Conservation (phyloP, 2,888 invertebrate species). For the Perizoma flavofasciatum region DNA sequence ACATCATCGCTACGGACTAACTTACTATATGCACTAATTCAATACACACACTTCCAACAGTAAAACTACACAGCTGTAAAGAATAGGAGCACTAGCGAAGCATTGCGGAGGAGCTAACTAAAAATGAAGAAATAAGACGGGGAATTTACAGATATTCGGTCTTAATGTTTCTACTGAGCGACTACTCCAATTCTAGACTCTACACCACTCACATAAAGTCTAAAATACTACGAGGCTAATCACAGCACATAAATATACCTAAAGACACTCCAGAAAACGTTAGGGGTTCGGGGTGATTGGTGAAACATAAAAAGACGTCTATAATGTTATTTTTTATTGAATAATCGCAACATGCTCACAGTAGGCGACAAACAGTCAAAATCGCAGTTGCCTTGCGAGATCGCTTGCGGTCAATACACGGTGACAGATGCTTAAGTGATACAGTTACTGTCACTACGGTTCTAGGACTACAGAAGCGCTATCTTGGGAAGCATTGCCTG, state of each 20-base stretch:
- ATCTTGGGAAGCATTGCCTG: conserved; percentile 64
- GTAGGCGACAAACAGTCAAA: conserved; percentile 37
- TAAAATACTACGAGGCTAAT: conserved; percentile 45
- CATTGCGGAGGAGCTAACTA: conserved; percentile 77
- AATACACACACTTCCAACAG: conserved; percentile 37
- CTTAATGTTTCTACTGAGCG: conserved; percentile 67
- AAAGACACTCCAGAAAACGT: conserved; percentile 46
- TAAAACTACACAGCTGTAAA: conserved; percentile 44
- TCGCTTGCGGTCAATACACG: conserved; percentile 62
- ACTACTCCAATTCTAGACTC: conserved; percentile 52
- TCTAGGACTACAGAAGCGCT: conserved; percentile 44
- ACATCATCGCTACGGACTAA: conserved; percentile 30
- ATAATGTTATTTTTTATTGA: conserved; percentile 43
- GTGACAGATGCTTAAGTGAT: conserved; percentile 50
- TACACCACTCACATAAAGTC: conserved; percentile 52
- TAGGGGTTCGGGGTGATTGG: conserved; percentile 47
- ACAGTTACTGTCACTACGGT: conserved; percentile 47
- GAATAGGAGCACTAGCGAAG: conserved; percentile 65
- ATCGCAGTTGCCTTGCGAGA: conserved; percentile 51
- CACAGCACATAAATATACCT: conserved; percentile 58
- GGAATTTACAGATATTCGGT: conserved; percentile 78
- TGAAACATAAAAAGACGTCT: conserved; percentile 43
- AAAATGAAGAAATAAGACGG: conserved; percentile 80
- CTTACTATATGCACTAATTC: conserved; percentile 35
- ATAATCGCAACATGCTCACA: conserved; percentile 38